Base-by-base conservation (phyloP, 2,113 vertebrate species). In the Phoenicopterus ruber region DNA sequence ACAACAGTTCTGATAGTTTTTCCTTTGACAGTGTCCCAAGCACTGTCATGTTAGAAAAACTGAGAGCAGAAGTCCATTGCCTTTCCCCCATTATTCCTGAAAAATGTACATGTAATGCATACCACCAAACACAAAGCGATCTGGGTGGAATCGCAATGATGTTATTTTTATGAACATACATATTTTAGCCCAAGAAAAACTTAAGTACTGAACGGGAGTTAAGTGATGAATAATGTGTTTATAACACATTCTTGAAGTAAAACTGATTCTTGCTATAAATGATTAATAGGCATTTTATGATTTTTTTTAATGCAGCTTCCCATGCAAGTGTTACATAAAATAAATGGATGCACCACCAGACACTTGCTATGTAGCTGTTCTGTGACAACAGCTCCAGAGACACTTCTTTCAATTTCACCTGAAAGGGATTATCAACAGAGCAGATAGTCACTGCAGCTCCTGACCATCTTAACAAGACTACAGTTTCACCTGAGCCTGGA, bases 21-120 rank as follows among this genome's bases (percentile, higher is more conserved):
- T 29, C 20, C 36, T 73, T 38, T 61, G 54, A 79, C 49, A 44
- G 18, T 22, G 16, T 38, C 58, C 58, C 72, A 77, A 46, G 31
- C 49, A 31, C 46, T 88, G 65, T 38, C 22, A 12, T 4, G 15
- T 19, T n/a, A 25, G 38, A 62, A 88, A 85, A 74, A 24, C 38
- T 21, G 28, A 76, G 13, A 24, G 54, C 58, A 87, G 32, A 76
- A 85, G 46, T 74, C 46, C 42, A 57, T 8, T 72, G 59, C 49
- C 89, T 74, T 84, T 57, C 21, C 18, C 21, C 31, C 28, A 4
- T 55, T 86, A 71, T 31, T 67, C 40, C 52, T 42, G 13, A 32
- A 36, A 88, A 90, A 8, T 2, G 3, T 14, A 26, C 0, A 0
- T 14, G 17, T 47, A 29, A 49, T 13, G 11, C 18, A 19, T 3